Base-by-base conservation (phyloP, 2,797 vertebrate genomes). In the Pygocentrus nattereri region DNA sequence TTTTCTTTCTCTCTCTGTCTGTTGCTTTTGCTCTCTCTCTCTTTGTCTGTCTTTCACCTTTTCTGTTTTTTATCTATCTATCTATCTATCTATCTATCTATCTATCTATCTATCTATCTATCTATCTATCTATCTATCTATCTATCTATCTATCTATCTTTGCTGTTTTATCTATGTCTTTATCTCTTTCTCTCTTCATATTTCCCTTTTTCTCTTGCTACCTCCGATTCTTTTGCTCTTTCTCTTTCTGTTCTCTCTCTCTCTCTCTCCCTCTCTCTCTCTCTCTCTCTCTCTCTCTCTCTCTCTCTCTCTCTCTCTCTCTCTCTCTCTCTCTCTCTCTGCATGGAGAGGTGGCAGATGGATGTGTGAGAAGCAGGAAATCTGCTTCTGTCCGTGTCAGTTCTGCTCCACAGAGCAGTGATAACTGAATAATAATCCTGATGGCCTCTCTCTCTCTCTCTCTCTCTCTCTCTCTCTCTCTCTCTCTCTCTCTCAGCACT, bases 341-440 rank as follows among this genome's bases (percentile, higher is more conserved):
- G 92, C 92, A 91, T 90, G 91, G 91, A 75, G 88, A 92, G 92
- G 91, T 94, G 92, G 90, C 92, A 94, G 94, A 93, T 93, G 90
- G 93, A 94, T 92, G 91, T 90, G 90, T 91, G 92, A 93, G 93
- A 93, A 93, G 92, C 92, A 93, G 90, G 92, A 94, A 94, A 93
- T 94, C 92, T 93, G 92, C 92, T 94, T 90, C 93, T 94, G 93
- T 94, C 91, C 88, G 85, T 94, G 93, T 94, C 94, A 94, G 94
- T 92, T 94, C 93, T 93, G 92, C 92, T 93, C 91, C 90, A 91
- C 88, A 81, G 92, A 93, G 86, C 93, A 93, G 90, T 93, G 93
- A 94, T 94, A 94, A 94, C 93, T 92, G 92, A 94, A 94, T 95
- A 94, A 94, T 94, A 94, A 94, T 93, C 82, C 80, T 44, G 79